Conservation (phyloP, 2,888 invertebrate genomes). For the Masnerella sp. region DNA sequence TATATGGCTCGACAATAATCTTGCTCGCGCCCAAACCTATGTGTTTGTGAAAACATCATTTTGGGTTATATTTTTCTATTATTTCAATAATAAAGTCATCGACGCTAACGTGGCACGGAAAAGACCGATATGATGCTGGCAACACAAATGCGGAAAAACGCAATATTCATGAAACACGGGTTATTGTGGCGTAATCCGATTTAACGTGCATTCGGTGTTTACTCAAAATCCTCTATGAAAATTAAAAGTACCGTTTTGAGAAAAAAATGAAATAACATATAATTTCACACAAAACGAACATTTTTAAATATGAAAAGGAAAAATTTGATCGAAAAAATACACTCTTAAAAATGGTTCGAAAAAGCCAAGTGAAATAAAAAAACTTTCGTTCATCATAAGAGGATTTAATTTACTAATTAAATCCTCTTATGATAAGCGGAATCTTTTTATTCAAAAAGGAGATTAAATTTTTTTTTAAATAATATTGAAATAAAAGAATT, state of each 20-base stretch:
- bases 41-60: constrained; percentile 10
- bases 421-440: too few relatives aligned
- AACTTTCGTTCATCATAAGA: too few relatives aligned
- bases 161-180: constrained; percentile 21
- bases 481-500: too few relatives aligned
- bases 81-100: constrained; percentile 31
- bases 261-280: too few relatives aligned
- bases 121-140: neutral
- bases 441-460: too few relatives aligned
- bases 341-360: too few relatives aligned
- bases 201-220: constrained; percentile 10
- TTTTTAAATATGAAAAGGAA: too few relatives aligned
- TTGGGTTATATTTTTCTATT: constrained; percentile 27
- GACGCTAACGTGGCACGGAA: constrained; percentile 11
- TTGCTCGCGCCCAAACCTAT: neutral
- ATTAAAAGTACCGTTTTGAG: neutral
- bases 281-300: too few relatives aligned
- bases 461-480: too few relatives aligned
- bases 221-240: neutral
- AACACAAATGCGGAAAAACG: constrained; percentile 7
- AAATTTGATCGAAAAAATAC: too few relatives aligned
- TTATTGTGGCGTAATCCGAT: constrained; percentile 18
- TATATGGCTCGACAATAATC: neutral
- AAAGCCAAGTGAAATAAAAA: too few relatives aligned
- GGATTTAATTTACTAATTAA: too few relatives aligned